Evolutionary conservation across 1,140 invertebrate species (phyloP), one percentile per base, ranked within the genome.

Genomic region (Stegodyphus mimosarum): DNA sequence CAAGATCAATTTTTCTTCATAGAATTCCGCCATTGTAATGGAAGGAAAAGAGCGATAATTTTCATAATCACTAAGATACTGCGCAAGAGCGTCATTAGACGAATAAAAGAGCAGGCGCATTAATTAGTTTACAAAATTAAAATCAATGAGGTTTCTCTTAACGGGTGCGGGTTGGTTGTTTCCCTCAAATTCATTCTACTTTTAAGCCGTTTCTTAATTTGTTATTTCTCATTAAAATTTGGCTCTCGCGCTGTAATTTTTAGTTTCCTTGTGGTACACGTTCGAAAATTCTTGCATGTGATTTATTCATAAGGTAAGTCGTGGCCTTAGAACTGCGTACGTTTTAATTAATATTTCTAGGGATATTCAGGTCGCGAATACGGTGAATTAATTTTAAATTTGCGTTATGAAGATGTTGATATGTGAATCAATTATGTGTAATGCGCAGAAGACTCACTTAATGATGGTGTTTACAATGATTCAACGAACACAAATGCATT

Each of bases 91-190:
- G 17, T 81, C 78, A 81, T 81, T 81, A 81, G 66, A 72, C 78
- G 78, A 81, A 81, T 81, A 70, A 81, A 81, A 81, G 52, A 52
- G 69, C 78, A 55, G 11, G 52, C 71, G 49, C 67, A 51, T 81
- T 81, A 81, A 81, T 81, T 81, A 81, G 72, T 81, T 81, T 81
- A 81, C 67, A 69, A 81, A 81, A 81, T 81, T 81, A 72, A 71
- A 81, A 81, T 81, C 78, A 72, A 81, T 81, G 78, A 51, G 53
- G 18, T n/a, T 49, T 33, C 50, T 9, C 49, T 15, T 9, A 15
- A 53, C 48, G 75, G 75, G 63, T 52, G 63, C n/a, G 66, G 66
- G 66, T 13, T 53, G 50, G 51, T 17, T 60, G 6, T 17, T 67
- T 67, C 17, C 11, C 13, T 72, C 52, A 70, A 70, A 18, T 53